phyloP scores from a whole-genome alignment of 2,888 invertebrate species.

The Geotrupes spiniger region DNA sequence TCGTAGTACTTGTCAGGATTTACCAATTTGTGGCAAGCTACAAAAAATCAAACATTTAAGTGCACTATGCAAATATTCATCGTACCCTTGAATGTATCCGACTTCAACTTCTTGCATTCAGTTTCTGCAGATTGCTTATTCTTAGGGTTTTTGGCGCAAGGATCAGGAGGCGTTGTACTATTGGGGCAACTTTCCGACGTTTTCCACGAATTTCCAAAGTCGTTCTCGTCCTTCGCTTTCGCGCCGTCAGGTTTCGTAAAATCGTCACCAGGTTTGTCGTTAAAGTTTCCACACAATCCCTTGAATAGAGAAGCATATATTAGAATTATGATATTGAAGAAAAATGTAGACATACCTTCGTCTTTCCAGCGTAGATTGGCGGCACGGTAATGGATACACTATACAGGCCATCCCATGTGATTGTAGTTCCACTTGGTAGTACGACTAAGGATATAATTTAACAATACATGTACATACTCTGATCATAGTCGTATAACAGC shows the following conservation, averaged over 20 bases:
- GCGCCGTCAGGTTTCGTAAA: constrained; percentile 2
- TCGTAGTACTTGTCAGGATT: no score
- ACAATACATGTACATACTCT: no score
- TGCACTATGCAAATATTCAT: not conserved
- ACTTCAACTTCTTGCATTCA: not conserved
- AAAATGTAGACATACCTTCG: no score
- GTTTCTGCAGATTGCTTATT: constrained; percentile 2
- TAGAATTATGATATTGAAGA: no score
- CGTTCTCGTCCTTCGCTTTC: not conserved
- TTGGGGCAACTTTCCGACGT: not conserved
- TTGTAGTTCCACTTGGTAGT: no score
- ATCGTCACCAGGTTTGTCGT: constrained; percentile 3
- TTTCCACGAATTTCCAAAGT: constrained; percentile 9
- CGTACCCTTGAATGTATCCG: constrained; percentile 2
- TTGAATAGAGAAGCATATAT: constrained; percentile 1
- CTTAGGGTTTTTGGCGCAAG: not conserved
- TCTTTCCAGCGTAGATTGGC: no score
- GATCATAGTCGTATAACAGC: no score
- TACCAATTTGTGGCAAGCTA: no score
- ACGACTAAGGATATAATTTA: no score
- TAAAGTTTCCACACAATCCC: constrained; percentile 4
- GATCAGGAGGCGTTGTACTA: not conserved
- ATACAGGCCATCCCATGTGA: no score
- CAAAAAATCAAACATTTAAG: no score
- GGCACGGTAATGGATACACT: no score